phyloP scores from a whole-genome alignment of 2,797 vertebrate genomes.

The Corythornis leucogaster region DNA sequence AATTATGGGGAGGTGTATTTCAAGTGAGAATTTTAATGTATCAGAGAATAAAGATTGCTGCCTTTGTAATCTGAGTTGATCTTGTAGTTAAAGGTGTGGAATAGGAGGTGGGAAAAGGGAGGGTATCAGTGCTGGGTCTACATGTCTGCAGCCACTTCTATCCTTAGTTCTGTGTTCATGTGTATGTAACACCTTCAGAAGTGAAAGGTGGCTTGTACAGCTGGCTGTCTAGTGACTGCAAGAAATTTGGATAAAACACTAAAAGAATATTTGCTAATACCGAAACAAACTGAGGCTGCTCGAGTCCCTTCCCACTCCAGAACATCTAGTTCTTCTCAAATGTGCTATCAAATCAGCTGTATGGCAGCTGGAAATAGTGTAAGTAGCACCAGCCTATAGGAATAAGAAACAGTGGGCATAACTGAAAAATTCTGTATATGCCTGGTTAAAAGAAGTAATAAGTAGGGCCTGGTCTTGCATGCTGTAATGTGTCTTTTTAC shows the following conservation, averaged over 20 bases:
- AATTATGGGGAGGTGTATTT: background rate
- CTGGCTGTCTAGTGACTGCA: background rate
- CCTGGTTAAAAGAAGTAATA: background rate
- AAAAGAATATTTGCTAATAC: background rate
- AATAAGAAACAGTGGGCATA: background rate
- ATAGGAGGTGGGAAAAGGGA: background rate
- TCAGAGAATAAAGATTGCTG: conserved; percentile 46
- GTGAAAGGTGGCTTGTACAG: background rate
- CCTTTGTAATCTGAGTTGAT: conserved; percentile 47
- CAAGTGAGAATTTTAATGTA: background rate
- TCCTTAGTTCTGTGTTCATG: fast-evolving
- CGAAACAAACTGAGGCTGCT: background rate
- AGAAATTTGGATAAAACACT: background rate
- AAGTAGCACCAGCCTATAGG: background rate
- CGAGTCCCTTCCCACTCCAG: background rate
- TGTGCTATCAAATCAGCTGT: background rate
- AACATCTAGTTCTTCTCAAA: background rate
- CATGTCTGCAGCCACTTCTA: background rate
- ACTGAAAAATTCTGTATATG: background rate
- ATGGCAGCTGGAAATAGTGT: background rate
- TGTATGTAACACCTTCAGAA: background rate
- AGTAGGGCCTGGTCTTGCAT: background rate
- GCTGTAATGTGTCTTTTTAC: background rate
- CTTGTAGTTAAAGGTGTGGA: background rate
- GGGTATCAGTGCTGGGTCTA: background rate